Evolutionary conservation across 2,888 invertebrate genomes (phyloP), one percentile per base, ranked within the genome.

Genomic region (Dichetophora obliterata): DNA sequence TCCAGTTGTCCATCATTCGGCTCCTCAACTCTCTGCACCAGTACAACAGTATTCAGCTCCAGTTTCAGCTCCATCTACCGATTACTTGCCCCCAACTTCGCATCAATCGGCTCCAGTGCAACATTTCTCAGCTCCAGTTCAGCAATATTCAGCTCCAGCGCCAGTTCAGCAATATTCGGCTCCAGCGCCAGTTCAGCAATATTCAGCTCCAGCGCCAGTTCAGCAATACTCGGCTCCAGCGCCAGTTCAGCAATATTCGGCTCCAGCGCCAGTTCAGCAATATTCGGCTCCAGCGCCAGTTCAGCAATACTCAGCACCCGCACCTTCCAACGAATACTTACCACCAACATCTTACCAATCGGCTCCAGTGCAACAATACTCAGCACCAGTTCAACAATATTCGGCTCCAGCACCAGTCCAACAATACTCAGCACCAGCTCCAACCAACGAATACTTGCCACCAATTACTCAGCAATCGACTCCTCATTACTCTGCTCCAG

Each of bases 111-210:
- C 27, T 16, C 31, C 52, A 24, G 70, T 27, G 3, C 14, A 24
- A 48, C 24, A 73, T 3, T 27, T 34, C 43, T 50, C 59, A 14
- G 31, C 65, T 3, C 71, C 70, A n/a, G 52, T 48, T 4, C 50
- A 43, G 5, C 73, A 76, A 27, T 75, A 75, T 43, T 76, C 63
- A 16, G 43, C 77, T 8, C 65, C 77, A 3, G 71, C 69, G 4
- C 72, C 80, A 31, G 80, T 50, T 0, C 72, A 63, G 1, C 76
- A 65, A 19, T 63, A 75, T 22, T 61, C 27, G 2, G 52, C 59
- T 9, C 76, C 66, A 0, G 72, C 71, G 8, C 78, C 76, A 4
- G 3, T 5, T 5, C 3, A 5, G 24, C 70, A 73, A 16, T 65
- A 66, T 16, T 66, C n/a, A n/a, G n/a, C n/a, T n/a, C n/a, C 76